Conservation (phyloP, 35 echinoderm and acorn worm species). For the Holothuria glaberrima region DNA sequence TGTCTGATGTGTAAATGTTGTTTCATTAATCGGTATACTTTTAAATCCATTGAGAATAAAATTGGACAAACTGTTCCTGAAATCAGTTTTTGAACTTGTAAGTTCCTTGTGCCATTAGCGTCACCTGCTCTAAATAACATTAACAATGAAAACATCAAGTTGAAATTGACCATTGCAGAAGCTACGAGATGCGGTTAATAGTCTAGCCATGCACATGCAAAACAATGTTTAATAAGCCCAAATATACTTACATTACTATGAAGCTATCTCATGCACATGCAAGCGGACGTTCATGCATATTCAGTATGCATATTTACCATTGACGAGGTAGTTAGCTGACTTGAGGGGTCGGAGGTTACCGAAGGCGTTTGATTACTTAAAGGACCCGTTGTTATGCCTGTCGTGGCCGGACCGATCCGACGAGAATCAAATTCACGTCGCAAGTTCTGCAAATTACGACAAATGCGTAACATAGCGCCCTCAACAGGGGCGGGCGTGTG, state of each 20-base stretch:
- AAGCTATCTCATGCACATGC: slow-evolving; percentile 42
- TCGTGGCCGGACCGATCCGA: slow-evolving; percentile 32
- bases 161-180: no score
- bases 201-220: no score
- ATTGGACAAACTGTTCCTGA: no score
- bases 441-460: slow-evolving; percentile 92
- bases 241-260: slow-evolving; percentile 37
- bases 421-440: slow-evolving; percentile 93
- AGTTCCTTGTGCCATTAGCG: no score
- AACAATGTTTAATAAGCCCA: no score
- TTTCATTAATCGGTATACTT: no score
- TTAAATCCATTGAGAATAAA: no score
- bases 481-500: slow-evolving; percentile 92
- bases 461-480: slow-evolving; percentile 96
- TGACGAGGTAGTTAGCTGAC: slow-evolving; percentile 52
- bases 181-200: no score
- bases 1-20: no score
- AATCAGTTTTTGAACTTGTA: no score
- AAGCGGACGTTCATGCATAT: slow-evolving; percentile 39
- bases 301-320: slow-evolving; percentile 61
- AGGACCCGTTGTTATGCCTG: slow-evolving; percentile 18
- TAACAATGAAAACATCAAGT: no score
- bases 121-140: no score
- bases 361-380: slow-evolving; percentile 44
- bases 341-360: slow-evolving; percentile 32